Percentiles rank a stretch among this genome's conserved stretches.
Evolutionary conservation across 2,888 invertebrate genomes (phyloP).

Genomic region (Zele albiditarsus): DNA sequence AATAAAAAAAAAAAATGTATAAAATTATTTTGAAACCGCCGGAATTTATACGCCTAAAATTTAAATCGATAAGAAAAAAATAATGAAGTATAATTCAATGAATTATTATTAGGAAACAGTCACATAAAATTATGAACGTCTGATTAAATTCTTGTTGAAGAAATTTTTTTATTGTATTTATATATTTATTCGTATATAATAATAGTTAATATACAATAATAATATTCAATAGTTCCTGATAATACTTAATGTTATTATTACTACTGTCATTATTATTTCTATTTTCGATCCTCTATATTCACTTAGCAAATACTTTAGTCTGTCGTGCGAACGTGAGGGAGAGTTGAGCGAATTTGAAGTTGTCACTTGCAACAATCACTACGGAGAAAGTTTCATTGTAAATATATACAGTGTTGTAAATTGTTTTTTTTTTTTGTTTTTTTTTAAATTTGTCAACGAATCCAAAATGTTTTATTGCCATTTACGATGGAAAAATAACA

Average conservation of each 20-base stretch:
- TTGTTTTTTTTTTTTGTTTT: too few relatives aligned
- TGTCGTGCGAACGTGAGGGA: conserved; percentile 16
- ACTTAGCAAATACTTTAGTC: neutral
- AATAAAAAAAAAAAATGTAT: conserved; percentile 32
- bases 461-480: too few relatives aligned
- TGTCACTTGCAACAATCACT: conserved; percentile 24
- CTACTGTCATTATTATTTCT: neutral
- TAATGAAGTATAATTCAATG: neutral
- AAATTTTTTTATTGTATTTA: neutral
- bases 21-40: conserved; percentile 45
- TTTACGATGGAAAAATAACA: too few relatives aligned
- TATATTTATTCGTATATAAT: neutral
- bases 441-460: too few relatives aligned
- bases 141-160: neutral
- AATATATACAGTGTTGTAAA: neutral
- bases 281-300: neutral
- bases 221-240: too few relatives aligned
- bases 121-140: neutral
- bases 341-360: conserved; percentile 7
- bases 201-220: too few relatives aligned
- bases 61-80: conserved; percentile 13
- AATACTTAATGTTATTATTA: too few relatives aligned
- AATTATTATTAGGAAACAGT: neutral
- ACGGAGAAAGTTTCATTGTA: conserved; percentile 17
- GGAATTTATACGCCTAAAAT: conserved; percentile 34